phyloP scores from a whole-genome alignment of 1,140 invertebrate genomes.

The Chrysopa pallens region DNA sequence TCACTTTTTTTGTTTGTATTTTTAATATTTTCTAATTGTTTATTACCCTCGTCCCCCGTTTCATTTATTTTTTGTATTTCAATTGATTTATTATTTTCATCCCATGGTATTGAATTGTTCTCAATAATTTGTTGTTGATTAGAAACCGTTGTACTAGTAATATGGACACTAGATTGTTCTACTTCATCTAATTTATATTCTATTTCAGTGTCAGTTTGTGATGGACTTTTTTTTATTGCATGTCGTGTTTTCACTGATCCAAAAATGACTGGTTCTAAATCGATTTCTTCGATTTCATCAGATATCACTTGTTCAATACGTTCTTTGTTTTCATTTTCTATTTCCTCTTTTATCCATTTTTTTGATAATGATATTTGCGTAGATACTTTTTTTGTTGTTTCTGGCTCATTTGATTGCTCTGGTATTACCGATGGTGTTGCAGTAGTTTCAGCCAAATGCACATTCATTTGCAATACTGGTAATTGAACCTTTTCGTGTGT shows the following conservation, averaged over 20 bases:
- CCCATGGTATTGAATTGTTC: no score
- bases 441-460: slow-evolving; percentile 24
- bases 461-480: slow-evolving; percentile 40
- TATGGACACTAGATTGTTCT: no score
- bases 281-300: slow-evolving; percentile 4
- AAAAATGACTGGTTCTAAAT: slow-evolving; percentile 20
- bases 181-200: no score
- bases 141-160: no score
- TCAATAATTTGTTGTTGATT: no score
- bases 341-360: no score
- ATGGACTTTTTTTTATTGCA: slow-evolving; percentile 5
- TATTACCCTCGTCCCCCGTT: neutral
- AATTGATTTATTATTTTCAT: no score
- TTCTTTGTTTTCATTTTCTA: neutral
- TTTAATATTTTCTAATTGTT: slow-evolving; percentile 1
- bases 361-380: neutral
- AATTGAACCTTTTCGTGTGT: slow-evolving; percentile 47
- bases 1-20: neutral
- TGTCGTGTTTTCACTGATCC: slow-evolving; percentile 21
- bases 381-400: slow-evolving; percentile 1
- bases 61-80: no score
- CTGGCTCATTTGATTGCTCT: slow-evolving; percentile 2
- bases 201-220: neutral
- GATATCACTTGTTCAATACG: neutral
- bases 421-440: slow-evolving; percentile 9